Base-by-base conservation (phyloP, 2,888 invertebrate species). In the Oscheius sp. region DNA sequence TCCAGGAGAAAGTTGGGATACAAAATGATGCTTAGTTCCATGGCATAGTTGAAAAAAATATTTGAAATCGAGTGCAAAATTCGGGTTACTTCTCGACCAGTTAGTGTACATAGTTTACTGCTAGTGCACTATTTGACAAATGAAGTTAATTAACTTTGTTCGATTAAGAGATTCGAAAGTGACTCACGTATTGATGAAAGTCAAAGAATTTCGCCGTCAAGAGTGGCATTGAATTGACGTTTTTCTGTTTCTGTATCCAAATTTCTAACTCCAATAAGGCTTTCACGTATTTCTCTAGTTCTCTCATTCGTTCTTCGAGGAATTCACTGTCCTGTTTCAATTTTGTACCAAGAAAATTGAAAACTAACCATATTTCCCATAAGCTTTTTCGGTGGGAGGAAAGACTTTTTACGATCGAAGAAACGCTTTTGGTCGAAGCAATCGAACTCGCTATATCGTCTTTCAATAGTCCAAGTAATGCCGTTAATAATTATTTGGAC, bases 331-430 rank as follows among this genome's bases (percentile, higher is more conserved):
- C 92, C 87, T 78, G 70, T 14, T 2, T 6, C 12, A 41, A 12
- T 45, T 9, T 56, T 4, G 36, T 9, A 4, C 8, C 28, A 14
- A 41, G 20, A 17, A 45, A 17, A 45, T 12, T 20, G 33, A 12
- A 22, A 47, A 30, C 14, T 2, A 9, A 78, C 78, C 73, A 92
- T 93, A 85, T 94, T 95, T 0, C 95, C 92, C 81, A 95, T 91
- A 2, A 94, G 90, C 88, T 94, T 95, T 87, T 97, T 96, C 0
- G 94, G 94, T 12, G 96, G 96, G 17, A 96, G 88, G 69, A 94
- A 89, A 82, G 93, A 93, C 86, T 92, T 93, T 6, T 92, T 91
- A n/a, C 76, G 59, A 45, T 82, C 77, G 12, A 67, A 30, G 64
- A 80, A 81, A 72, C 87, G 87, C 85, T 91, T 91, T 62, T 68